These are phyloP conservation scores for Candidula unifasciata DNA, from an alignment of 2,888 invertebrate species.

Conservation along the genomic window DNA sequence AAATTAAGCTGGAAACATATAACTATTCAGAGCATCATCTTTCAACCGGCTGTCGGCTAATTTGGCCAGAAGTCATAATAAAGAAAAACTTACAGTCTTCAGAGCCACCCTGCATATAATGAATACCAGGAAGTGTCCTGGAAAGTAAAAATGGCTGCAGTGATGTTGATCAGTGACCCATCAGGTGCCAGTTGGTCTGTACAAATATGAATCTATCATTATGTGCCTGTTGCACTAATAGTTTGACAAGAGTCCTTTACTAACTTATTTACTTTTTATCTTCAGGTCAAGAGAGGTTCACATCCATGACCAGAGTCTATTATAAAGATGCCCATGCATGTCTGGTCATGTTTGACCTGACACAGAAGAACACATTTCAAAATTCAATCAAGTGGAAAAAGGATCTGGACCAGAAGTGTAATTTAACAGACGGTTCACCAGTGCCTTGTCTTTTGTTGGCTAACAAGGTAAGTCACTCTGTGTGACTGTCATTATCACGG, in stretches of 20 bases:
- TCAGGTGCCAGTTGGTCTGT: background rate
- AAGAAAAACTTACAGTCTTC: too few relatives aligned
- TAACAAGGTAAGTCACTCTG: slow-evolving; percentile 83
- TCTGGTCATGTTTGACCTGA: slow-evolving; percentile 97
- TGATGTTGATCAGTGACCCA: too few relatives aligned
- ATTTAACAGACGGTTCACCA: slow-evolving; percentile 92
- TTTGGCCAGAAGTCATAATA: too few relatives aligned
- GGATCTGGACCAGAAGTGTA: slow-evolving; percentile 97
- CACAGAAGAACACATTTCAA: slow-evolving; percentile 92
- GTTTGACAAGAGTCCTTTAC: background rate
- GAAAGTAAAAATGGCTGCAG: too few relatives aligned
- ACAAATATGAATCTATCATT: background rate
- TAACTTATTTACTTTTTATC: background rate
- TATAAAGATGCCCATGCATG: slow-evolving; percentile 99
- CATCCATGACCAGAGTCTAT: slow-evolving; percentile 99
- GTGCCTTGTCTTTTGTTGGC: slow-evolving; percentile 97
- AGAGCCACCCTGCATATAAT: too few relatives aligned
- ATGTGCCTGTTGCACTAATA: background rate
- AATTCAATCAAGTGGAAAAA: slow-evolving; percentile 98
- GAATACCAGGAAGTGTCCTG: too few relatives aligned
- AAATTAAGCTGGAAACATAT: too few relatives aligned
- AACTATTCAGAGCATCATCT: too few relatives aligned
- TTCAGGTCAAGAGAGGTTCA: slow-evolving; percentile 94
- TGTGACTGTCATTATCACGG: too few relatives aligned
- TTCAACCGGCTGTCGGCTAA: too few relatives aligned